Conservation (phyloP, 2,797 vertebrate species). For the Pseudopleuronectes americanus region DNA sequence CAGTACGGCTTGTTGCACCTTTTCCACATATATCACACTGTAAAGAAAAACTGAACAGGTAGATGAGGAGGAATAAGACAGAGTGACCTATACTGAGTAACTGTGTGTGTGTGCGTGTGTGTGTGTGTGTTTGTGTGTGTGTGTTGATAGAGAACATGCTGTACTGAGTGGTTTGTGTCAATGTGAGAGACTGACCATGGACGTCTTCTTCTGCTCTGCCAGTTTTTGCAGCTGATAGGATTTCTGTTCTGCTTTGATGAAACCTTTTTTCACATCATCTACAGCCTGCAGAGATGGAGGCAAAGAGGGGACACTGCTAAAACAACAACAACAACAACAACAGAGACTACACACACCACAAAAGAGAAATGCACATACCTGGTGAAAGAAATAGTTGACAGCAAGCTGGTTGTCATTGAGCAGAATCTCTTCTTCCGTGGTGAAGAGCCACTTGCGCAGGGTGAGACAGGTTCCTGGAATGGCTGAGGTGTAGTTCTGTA, state of each 20-base stretch:
- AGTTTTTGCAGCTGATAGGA: conserved; percentile 97
- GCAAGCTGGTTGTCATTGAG: conserved; percentile 97
- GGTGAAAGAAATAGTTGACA: conserved; percentile 93
- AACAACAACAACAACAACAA: background rate
- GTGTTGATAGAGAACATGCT: background rate
- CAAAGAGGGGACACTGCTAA: background rate
- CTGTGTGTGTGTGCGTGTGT: background rate
- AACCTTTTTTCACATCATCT: conserved; percentile 95
- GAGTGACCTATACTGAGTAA: too few species aligned
- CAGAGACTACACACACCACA: background rate
- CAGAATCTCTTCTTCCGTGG: conserved; percentile 92
- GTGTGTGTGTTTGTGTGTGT: background rate
- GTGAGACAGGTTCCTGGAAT: conserved; percentile 96
- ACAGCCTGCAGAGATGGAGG: conserved; percentile 82
- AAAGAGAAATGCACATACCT: conserved; percentile 65
- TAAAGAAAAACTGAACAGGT: too few species aligned
- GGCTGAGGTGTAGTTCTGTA: conserved; percentile 98
- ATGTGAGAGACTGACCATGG: conserved; percentile 85
- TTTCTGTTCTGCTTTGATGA: conserved; percentile 94
- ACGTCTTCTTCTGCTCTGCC: conserved; percentile 94
- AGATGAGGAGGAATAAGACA: too few species aligned
- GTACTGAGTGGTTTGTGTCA: background rate
- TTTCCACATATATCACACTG: too few species aligned
- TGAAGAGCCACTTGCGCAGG: conserved; percentile 96
- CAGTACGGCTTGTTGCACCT: background rate